Evolutionary conservation across 2,113 vertebrate genomes (phyloP).

Genomic region (Noctilio leporinus): DNA sequence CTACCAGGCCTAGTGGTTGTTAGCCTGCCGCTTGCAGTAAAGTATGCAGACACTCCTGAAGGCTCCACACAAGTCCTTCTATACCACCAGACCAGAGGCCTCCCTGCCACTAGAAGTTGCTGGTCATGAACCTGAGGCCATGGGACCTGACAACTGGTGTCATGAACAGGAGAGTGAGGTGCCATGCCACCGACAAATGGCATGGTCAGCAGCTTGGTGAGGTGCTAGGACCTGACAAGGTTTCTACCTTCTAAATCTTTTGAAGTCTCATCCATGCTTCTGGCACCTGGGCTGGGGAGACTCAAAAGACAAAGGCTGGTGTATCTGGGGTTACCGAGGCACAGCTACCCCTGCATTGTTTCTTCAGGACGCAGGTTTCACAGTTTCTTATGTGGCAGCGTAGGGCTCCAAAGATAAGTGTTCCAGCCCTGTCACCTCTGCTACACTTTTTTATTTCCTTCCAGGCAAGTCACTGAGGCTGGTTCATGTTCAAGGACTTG

Average conservation of each 20-base stretch:
- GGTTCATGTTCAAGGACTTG: not conserved
- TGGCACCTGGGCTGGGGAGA: not conserved
- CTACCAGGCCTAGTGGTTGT: too few species aligned
- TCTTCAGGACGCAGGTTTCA: not conserved
- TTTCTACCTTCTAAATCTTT: not conserved
- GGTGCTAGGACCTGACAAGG: too few species aligned
- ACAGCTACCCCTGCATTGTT: not conserved
- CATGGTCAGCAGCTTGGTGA: too few species aligned
- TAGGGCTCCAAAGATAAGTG: not conserved
- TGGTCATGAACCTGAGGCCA: too few species aligned
- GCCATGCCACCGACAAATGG: too few species aligned
- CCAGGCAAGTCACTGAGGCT: not conserved
- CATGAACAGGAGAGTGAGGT: too few species aligned
- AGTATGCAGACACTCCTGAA: too few species aligned
- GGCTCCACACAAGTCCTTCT: too few species aligned
- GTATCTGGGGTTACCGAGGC: rapidly evolving
- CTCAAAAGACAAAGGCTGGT: not conserved
- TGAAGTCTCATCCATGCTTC: not conserved
- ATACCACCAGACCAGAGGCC: too few species aligned
- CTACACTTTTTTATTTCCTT: not conserved
- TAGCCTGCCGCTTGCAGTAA: too few species aligned
- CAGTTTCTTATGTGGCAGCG: not conserved
- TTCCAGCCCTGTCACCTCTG: not conserved
- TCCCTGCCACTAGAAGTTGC: too few species aligned
- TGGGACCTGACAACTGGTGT: too few species aligned